Evolutionary conservation across 2,113 vertebrate species (phyloP).

Genomic region (Apodemus speciosus): DNA sequence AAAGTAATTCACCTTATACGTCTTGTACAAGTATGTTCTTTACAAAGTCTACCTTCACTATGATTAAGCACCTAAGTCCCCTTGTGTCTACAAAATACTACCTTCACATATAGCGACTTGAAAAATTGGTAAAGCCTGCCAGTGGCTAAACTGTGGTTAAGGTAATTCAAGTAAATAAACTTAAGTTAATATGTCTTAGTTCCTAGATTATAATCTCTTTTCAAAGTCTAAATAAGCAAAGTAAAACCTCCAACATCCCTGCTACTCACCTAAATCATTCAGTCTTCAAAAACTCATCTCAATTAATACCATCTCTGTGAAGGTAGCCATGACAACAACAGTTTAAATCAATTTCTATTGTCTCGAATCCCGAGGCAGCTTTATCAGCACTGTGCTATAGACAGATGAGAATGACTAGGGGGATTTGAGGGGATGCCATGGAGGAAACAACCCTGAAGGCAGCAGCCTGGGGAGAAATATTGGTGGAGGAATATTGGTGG

Average conservation of each 20-base stretch:
- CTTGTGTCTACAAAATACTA: neutral
- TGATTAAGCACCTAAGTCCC: neutral
- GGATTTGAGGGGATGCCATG: neutral
- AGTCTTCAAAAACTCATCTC: neutral
- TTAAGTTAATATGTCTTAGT: slow-evolving; percentile 6
- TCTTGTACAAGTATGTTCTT: accelerated
- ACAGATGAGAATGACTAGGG: neutral
- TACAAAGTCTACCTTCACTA: neutral
- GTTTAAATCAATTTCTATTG: neutral
- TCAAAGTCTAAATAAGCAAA: slow-evolving; percentile 23
- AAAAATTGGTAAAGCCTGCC: neutral
- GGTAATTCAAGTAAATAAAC: neutral
- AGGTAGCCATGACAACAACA: slow-evolving; percentile 39
- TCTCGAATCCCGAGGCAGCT: neutral
- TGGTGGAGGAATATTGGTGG: neutral
- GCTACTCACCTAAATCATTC: slow-evolving; percentile 5
- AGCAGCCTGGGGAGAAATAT: neutral
- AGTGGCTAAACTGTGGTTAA: neutral
- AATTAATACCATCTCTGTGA: neutral
- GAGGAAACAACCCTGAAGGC: neutral
- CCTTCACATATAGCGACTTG: neutral
- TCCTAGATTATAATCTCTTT: neutral
- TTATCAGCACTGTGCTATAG: neutral
- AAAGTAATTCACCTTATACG: neutral
- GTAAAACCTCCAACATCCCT: neutral